Base-by-base conservation (phyloP, 2,113 vertebrate genomes). In the Chaetodon trifascialis region DNA sequence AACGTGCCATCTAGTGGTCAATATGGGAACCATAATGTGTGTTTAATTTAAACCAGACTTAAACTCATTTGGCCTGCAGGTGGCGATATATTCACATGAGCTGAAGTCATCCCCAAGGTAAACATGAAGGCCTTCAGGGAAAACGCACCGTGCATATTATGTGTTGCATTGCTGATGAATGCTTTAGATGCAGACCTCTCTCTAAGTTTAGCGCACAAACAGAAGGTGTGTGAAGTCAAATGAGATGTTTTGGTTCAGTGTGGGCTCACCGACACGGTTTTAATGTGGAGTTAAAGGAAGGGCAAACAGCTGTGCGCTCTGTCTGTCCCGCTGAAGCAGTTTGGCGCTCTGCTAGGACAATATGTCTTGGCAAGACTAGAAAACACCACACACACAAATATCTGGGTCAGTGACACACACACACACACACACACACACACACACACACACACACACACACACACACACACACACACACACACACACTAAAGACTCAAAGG, bases 1-100 rank as follows among this genome's bases (percentile, higher is more conserved):
- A 70, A 82, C 47, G 54, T 60, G 73, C 90, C 90, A 83, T 77
- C 91, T 86, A 81, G 80, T 90, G 92, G 84, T 38, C 8, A 8
- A 4, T 49, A 25, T 55, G 4, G 15, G 67, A 79, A 85, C n/a
- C 11, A 36, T 25, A n/a, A 36, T n/a, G 36, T 49, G 19, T 15
- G 7, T 76, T 60, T 23, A 23, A 63, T 56, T 51, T 40, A 47
- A 76, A 44, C 40, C 34, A 54, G 47, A 67, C 0, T 30, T 56
- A n/a, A 36, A 55, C 54, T 9, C 2, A 34, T 69, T 42, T 68
- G 66, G 54, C 81, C 81, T 55, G 56, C 73, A 84, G 75, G 56
- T 80, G 80, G 85, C 15, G 62, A 49, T 44, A 34, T 11, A 4
- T 19, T 0, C 14, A 76, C 34, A 42, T 34, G 11, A 1, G 4